phyloP scores from a whole-genome alignment of 2,797 vertebrate species.

The Trachops cirrhosus region DNA sequence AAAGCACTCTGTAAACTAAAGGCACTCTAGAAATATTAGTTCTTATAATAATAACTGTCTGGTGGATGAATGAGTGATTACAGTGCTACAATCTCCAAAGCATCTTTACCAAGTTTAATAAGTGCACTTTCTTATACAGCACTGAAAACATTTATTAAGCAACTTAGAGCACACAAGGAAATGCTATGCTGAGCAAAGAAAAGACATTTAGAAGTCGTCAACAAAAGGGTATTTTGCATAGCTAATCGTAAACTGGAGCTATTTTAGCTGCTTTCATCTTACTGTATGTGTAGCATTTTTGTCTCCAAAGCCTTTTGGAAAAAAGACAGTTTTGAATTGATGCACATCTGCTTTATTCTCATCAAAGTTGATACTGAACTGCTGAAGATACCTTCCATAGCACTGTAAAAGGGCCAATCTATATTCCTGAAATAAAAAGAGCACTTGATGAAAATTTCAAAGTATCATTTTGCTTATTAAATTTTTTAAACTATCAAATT shows the following conservation, averaged over 20 bases:
- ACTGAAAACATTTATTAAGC: slow-evolving; percentile 27
- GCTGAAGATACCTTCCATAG: slow-evolving; percentile 88
- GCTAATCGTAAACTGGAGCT: neutral
- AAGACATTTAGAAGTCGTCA: neutral
- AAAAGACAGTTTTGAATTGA: slow-evolving; percentile 87
- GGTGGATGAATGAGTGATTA: neutral
- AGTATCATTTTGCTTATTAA: neutral
- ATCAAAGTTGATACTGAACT: slow-evolving; percentile 83
- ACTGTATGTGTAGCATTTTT: slow-evolving; percentile 85
- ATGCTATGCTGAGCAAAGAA: neutral
- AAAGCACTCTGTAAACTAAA: neutral
- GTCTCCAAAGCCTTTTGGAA: slow-evolving; percentile 88
- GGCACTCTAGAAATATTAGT: neutral
- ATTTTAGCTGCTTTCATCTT: slow-evolving; percentile 61
- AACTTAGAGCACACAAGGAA: neutral
- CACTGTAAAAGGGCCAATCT: slow-evolving; percentile 91
- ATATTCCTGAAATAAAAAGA: slow-evolving; percentile 86
- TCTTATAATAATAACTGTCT: neutral
- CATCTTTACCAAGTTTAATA: neutral
- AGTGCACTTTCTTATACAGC: neutral
- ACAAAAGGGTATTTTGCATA: neutral
- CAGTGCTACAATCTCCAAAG: neutral
- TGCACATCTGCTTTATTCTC: slow-evolving; percentile 83
- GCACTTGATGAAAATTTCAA: neutral
- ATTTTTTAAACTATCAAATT: neutral